A percentile compares a stretch with the other conserved stretches of the same genome.
Conservation (phyloP, 2,888 invertebrate genomes). For the Dicyrtomina minuta region DNA sequence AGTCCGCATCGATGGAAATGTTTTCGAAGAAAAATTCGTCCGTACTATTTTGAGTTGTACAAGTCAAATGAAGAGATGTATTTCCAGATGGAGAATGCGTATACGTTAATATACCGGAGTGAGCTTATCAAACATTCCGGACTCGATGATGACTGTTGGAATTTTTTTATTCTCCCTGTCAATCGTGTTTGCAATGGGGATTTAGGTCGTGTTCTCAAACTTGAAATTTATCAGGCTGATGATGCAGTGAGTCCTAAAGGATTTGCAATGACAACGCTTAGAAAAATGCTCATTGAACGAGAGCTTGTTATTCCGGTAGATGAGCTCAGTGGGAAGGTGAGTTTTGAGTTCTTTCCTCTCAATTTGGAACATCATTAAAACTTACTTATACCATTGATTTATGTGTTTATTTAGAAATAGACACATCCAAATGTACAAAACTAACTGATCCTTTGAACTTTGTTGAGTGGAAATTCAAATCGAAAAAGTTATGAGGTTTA, state of each 20-base stretch:
- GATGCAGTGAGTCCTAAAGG: conserved; percentile 30
- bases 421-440: too few species aligned
- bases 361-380: not conserved
- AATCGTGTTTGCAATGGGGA: conserved; percentile 46
- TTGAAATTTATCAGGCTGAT: conserved; percentile 39
- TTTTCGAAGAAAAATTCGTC: conserved; percentile 27
- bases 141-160: conserved; percentile 32
- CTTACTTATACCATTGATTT: not conserved
- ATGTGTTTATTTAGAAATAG: not conserved
- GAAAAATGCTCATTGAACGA: conserved; percentile 41
- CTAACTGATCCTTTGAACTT: too few species aligned
- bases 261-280: conserved; percentile 45
- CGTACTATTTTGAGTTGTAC: conserved; percentile 43
- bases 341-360: not conserved
- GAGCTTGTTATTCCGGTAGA: conserved; percentile 38
- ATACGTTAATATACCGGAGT: conserved; percentile 40
- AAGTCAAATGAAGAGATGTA: conserved; percentile 44
- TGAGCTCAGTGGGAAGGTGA: conserved; percentile 36
- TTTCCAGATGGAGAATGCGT: conserved; percentile 43
- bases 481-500: too few species aligned
- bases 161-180: conserved; percentile 36
- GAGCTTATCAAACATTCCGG: conserved; percentile 38
- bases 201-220: conserved; percentile 37
- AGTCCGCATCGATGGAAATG: conserved; percentile 22
- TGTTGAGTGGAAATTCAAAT: not conserved